phyloP scores from a whole-genome alignment of 2,113 vertebrate genomes.

The Eudyptes chrysolophus region DNA sequence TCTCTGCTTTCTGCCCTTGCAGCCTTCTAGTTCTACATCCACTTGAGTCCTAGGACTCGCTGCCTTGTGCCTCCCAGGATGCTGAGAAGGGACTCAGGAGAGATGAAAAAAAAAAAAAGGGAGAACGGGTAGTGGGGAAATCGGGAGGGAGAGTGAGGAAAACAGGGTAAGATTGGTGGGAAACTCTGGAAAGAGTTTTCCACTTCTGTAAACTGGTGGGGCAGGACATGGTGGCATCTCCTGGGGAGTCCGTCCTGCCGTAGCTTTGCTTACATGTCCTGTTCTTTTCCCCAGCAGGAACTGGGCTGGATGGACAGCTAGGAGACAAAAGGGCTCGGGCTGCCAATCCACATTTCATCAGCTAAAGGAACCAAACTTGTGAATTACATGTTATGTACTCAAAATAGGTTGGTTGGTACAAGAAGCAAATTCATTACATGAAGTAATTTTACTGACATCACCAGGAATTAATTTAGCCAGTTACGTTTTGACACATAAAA shows the following conservation, averaged over 20 bases:
- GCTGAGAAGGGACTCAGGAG: background rate
- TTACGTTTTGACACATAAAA: background rate
- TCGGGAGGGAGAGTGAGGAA: background rate
- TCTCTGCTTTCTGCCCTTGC: background rate
- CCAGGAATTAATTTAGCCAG: background rate
- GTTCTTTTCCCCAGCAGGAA: background rate
- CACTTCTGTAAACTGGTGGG: background rate
- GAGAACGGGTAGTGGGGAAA: accelerated
- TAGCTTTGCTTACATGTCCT: background rate
- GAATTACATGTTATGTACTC: background rate
- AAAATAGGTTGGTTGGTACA: background rate
- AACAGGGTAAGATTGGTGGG: background rate
- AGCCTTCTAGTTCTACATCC: background rate
- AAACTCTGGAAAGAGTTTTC: background rate
- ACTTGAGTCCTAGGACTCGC: accelerated
- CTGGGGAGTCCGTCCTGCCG: background rate
- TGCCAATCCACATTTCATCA: background rate
- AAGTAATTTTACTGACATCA: background rate
- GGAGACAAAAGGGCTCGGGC: background rate
- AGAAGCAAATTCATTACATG: background rate
- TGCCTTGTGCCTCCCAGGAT: background rate
- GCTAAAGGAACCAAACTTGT: background rate
- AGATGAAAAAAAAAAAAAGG: background rate
- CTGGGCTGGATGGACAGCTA: background rate
- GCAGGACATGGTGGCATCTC: background rate